These are phyloP conservation scores for Pseudomyrmex cubaensis DNA, from an alignment of 1,140 invertebrate species.

Conservation along the genomic window DNA sequence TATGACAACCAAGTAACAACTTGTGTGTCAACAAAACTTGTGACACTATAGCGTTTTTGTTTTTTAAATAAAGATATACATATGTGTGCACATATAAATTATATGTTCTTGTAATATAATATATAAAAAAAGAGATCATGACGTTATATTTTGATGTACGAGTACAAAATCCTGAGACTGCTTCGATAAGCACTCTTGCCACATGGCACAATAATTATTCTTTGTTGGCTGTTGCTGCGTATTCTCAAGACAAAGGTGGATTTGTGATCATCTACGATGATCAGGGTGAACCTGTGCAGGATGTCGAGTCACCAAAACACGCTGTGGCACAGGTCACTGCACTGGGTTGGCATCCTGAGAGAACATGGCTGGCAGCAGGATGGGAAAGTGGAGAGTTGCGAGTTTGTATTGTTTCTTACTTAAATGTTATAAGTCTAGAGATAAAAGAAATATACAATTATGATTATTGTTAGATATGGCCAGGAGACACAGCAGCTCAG, in stretches of 20 bases:
- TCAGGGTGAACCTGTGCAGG: conserved; percentile 92
- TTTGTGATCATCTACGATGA: conserved; percentile 95
- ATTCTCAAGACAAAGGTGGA: conserved; percentile 94
- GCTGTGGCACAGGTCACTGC: conserved; percentile 91
- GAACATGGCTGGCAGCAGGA: conserved; percentile 92
- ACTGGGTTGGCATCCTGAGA: conserved; percentile 95
- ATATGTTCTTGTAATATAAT: background rate
- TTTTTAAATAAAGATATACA: background rate
- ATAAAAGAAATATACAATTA: background rate
- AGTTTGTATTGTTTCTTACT: conserved; percentile 79
- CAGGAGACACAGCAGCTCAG: conserved; percentile 80
- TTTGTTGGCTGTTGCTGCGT: conserved; percentile 93
- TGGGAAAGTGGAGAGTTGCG: conserved; percentile 97
- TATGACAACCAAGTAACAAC: too few relatives aligned
- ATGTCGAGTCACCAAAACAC: conserved; percentile 91
- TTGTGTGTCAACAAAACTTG: too few relatives aligned
- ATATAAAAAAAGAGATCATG: conserved; percentile 84
- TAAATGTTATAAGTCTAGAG: background rate
- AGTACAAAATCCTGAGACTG: conserved; percentile 88
- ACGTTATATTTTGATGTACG: conserved; percentile 92
- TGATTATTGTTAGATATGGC: conserved; percentile 78
- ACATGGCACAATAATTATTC: conserved; percentile 93
- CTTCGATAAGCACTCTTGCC: conserved; percentile 90
- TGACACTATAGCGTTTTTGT: background rate
- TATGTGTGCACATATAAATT: background rate